A percentile compares a stretch with the other conserved stretches of the same genome.
Evolutionary conservation across 2,888 invertebrate genomes (phyloP).

Genomic region (Sipha maydis): DNA sequence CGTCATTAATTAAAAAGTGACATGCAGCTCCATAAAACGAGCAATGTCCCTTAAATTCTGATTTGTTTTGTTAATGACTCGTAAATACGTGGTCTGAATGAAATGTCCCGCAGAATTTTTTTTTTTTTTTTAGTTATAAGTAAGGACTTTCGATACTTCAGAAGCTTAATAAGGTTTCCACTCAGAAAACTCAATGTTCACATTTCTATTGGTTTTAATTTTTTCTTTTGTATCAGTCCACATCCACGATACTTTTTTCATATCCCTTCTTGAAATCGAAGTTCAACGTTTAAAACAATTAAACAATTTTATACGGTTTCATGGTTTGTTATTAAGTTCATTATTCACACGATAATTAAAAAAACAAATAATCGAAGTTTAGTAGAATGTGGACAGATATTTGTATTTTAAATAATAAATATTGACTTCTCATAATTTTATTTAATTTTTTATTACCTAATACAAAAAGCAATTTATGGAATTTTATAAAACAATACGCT

Average conservation of each 20-base stretch:
- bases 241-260: not conserved
- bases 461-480: not conserved
- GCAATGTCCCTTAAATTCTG: not conserved
- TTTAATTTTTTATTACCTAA: not conserved
- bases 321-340: not conserved
- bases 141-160: not conserved
- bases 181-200: not conserved
- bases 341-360: not conserved
- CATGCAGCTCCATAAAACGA: not conserved
- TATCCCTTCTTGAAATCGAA: no score
- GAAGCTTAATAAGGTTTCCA: not conserved
- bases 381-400: not conserved
- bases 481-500: not conserved
- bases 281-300: no score
- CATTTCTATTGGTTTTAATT: not conserved
- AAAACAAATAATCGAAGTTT: not conserved
- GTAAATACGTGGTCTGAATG: not conserved
- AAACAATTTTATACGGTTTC: no score
- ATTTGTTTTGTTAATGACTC: constrained; percentile 5
- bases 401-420: not conserved
- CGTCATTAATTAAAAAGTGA: not conserved
- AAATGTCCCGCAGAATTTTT: not conserved
- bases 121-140: not conserved
- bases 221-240: not conserved
- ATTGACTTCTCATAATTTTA: not conserved